A percentile compares a stretch with the other conserved stretches of the same genome.
Conservation (phyloP, 2,113 vertebrate species). For the Onychostruthus taczanowskii region DNA sequence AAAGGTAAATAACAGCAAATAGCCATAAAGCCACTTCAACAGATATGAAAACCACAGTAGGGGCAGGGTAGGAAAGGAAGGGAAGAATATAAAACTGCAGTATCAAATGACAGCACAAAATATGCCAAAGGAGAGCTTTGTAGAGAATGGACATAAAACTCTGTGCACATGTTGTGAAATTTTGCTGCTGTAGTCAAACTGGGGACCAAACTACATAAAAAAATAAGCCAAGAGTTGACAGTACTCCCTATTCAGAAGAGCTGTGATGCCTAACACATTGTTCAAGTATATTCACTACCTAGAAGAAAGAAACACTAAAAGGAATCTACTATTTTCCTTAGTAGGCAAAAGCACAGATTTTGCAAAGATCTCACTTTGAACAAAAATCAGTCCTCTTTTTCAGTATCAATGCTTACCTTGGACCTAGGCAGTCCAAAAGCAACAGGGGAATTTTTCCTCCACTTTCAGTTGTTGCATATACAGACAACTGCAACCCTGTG, state of each 20-base stretch:
- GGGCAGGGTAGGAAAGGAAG: background rate
- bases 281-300: background rate
- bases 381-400: background rate
- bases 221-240: background rate
- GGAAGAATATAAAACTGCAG: background rate
- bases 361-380: background rate
- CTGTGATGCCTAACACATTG: background rate
- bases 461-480: background rate
- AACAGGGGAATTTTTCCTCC: background rate
- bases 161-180: background rate
- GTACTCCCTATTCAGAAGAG: background rate
- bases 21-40: background rate
- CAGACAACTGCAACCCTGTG: background rate
- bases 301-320: background rate
- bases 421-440: background rate
- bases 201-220: background rate
- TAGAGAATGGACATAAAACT: background rate
- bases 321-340: background rate
- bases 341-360: background rate
- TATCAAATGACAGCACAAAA: background rate
- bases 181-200: background rate
- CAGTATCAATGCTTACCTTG: background rate
- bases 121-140: background rate
- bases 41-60: background rate
- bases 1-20: slow-evolving; percentile 5